Conservation (phyloP, 2,113 vertebrate species). For the Upupa epops region DNA sequence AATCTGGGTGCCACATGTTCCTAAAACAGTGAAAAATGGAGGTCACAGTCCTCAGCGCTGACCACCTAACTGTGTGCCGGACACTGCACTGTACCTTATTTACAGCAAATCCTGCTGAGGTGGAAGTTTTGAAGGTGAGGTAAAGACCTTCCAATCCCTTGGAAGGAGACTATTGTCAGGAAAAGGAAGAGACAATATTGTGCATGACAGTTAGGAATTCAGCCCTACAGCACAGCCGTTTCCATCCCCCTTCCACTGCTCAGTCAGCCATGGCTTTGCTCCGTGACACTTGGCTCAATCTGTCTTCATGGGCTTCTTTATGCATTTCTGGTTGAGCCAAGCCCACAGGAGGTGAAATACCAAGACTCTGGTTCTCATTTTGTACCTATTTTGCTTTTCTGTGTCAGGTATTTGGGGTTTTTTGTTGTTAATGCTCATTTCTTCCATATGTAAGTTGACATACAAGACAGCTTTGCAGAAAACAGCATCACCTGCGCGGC, state of each 20-base stretch:
- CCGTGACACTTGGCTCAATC: fast-evolving
- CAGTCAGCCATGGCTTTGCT: background rate
- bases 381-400: background rate
- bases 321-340: background rate
- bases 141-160: background rate
- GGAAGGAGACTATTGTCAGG: background rate
- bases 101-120: background rate
- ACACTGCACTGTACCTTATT: background rate
- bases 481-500: background rate
- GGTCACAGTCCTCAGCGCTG: background rate
- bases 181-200: background rate
- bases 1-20: background rate
- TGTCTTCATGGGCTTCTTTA: background rate
- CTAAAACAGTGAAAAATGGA: background rate
- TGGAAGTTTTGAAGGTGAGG: background rate
- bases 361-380: background rate
- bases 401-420: background rate
- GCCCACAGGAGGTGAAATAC: background rate
- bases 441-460: background rate
- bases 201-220: background rate
- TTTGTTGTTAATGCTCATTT: background rate
- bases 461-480: background rate
- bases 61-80: background rate
- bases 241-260: background rate
- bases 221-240: background rate